Conservation (phyloP, 2,888 invertebrate species). For the Amblyjoppa proteus region DNA sequence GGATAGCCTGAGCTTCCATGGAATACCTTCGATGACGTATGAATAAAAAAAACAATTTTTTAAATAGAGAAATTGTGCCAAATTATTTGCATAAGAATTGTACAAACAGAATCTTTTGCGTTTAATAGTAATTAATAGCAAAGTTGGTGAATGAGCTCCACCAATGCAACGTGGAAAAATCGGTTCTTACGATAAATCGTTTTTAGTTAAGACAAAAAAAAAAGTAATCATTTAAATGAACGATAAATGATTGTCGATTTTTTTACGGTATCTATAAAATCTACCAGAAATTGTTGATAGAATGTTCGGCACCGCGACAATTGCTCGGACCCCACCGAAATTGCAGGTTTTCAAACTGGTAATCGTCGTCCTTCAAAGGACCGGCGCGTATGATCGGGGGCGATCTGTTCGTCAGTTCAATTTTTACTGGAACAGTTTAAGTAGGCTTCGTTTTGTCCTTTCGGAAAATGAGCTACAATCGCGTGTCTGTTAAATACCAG, state of each 20-base stretch:
- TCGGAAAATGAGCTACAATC: not conserved
- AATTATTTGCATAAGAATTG: not conserved
- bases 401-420: conserved; percentile 54
- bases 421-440: conserved; percentile 60
- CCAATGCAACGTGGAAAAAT: not conserved
- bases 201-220: not conserved
- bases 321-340: conserved; percentile 78
- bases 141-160: not conserved
- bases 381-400: conserved; percentile 71
- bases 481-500: conserved; percentile 70
- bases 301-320: conserved; percentile 77
- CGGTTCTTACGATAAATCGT: not conserved
- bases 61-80: not conserved
- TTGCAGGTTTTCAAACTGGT: conserved; percentile 73
- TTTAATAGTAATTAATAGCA: not conserved
- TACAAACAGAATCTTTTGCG: not conserved
- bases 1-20: conserved; percentile 78
- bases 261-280: not conserved
- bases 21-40: conserved; percentile 70
- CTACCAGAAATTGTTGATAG: conserved; percentile 75
- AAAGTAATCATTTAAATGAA: no score
- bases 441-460: not conserved
- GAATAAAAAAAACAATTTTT: not conserved
- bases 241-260: not conserved
- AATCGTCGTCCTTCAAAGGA: conserved; percentile 72